Percentiles rank a stretch among this genome's conserved stretches.
Conservation (phyloP, 2,797 vertebrate species). For the Remorina albescens region DNA sequence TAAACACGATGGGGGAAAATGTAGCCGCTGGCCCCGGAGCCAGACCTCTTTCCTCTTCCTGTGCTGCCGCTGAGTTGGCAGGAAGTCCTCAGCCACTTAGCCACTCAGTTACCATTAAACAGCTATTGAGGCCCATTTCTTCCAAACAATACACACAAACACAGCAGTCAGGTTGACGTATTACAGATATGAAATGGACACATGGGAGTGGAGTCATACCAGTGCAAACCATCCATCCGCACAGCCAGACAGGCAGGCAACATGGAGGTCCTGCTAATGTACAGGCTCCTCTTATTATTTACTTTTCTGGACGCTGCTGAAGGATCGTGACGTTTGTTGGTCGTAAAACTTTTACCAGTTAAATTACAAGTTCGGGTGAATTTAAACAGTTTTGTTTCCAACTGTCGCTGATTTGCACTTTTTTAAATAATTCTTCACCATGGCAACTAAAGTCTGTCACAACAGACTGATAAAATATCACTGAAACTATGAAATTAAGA, state of each 20-base stretch:
- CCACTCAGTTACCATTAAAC: constrained; percentile 56
- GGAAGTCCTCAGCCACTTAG: constrained; percentile 65
- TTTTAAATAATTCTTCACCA: not conserved
- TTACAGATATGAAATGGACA: not conserved
- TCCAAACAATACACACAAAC: constrained; percentile 10
- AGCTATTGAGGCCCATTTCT: constrained; percentile 21
- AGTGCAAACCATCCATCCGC: too few species aligned
- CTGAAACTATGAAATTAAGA: too few species aligned
- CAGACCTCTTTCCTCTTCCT: constrained; percentile 58
- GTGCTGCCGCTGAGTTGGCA: constrained; percentile 68
- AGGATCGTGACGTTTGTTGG: too few species aligned
- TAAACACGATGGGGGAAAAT: constrained; percentile 52
- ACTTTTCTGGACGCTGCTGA: not conserved
- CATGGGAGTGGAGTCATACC: not conserved
- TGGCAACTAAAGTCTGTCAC: not conserved
- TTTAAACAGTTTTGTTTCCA: not conserved
- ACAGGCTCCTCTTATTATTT: not conserved
- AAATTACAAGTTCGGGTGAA: too few species aligned
- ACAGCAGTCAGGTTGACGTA: constrained; percentile 13
- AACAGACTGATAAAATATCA: not conserved
- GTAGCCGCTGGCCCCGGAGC: constrained; percentile 47
- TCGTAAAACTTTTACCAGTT: too few species aligned
- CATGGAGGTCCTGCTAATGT: not conserved
- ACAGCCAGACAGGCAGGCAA: not conserved
- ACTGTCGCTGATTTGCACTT: not conserved